phyloP scores from a whole-genome alignment of 2,113 vertebrate genomes.

The Carettochelys insculpta region DNA sequence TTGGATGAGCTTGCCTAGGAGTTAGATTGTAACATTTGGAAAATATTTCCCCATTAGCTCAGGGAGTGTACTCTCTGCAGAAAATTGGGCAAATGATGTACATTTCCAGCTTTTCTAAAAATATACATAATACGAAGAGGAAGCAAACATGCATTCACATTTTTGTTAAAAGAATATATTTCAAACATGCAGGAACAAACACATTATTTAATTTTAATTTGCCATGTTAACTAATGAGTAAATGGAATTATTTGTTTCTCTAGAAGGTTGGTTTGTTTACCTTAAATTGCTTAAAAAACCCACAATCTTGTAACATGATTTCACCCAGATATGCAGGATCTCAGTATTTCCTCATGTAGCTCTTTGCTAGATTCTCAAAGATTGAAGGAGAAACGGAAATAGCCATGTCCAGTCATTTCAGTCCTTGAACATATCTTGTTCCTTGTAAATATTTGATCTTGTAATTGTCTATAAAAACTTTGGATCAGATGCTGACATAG shows the following conservation, averaged over 20 bases:
- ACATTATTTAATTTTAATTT: not conserved
- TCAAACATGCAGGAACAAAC: not conserved
- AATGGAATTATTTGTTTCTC: not conserved
- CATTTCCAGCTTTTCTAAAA: not conserved
- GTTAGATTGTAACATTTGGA: not conserved
- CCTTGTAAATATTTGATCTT: slow-evolving; percentile 21
- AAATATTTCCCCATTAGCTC: not conserved
- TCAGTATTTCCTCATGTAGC: not conserved
- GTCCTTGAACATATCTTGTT: not conserved
- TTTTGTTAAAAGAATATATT: not conserved
- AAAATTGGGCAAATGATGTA: not conserved
- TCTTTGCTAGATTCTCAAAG: not conserved
- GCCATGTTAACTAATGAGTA: not conserved
- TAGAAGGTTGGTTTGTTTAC: not conserved
- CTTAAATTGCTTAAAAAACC: not conserved
- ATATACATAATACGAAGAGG: not conserved
- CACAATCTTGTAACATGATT: not conserved
- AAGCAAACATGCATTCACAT: rapidly evolving
- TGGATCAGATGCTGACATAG: slow-evolving; percentile 31
- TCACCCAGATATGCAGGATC: not conserved
- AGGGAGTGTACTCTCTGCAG: not conserved
- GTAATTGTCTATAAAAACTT: slow-evolving; percentile 33
- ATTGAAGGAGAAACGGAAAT: not conserved
- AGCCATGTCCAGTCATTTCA: not conserved
- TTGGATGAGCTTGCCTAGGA: not conserved